Percentiles rank a stretch among this genome's conserved stretches.
Evolutionary conservation across 2,113 vertebrate genomes (phyloP).

Genomic region (Gnathonemus echidnorhynchus): DNA sequence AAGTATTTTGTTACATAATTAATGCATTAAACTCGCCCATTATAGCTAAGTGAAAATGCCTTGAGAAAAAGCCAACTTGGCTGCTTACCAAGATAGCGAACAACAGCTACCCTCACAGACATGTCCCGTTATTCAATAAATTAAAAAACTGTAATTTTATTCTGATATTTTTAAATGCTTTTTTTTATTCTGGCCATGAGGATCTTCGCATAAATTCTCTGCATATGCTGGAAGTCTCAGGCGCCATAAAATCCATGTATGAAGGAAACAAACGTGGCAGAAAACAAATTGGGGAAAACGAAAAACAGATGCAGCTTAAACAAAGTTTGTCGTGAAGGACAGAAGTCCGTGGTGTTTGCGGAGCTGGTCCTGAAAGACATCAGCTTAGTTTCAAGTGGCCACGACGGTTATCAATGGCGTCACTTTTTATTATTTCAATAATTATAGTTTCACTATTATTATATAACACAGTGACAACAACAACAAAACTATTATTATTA

Average conservation of each 20-base stretch:
- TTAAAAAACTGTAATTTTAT: neutral
- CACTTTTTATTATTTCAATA: neutral
- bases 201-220: neutral
- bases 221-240: neutral
- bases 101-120: neutral
- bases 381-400: neutral
- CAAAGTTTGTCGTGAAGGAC: neutral
- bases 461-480: neutral
- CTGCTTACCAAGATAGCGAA: neutral
- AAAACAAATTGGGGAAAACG: neutral
- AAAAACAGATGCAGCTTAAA: neutral
- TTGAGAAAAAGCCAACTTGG: slow-evolving; percentile 1
- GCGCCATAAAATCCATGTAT: neutral
- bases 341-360: neutral
- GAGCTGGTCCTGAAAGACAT: neutral
- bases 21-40: neutral
- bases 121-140: neutral
- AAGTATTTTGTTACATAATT: slow-evolving; percentile 3
- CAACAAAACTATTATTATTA: neutral
- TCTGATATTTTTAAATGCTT: neutral
- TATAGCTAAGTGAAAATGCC: neutral
- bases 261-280: neutral
- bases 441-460: neutral
- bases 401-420: neutral
- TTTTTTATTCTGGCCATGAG: neutral